Percentiles rank a stretch among this genome's conserved stretches.
Evolutionary conservation across 2,113 vertebrate genomes (phyloP).

Genomic region (Anolis carolinensis): DNA sequence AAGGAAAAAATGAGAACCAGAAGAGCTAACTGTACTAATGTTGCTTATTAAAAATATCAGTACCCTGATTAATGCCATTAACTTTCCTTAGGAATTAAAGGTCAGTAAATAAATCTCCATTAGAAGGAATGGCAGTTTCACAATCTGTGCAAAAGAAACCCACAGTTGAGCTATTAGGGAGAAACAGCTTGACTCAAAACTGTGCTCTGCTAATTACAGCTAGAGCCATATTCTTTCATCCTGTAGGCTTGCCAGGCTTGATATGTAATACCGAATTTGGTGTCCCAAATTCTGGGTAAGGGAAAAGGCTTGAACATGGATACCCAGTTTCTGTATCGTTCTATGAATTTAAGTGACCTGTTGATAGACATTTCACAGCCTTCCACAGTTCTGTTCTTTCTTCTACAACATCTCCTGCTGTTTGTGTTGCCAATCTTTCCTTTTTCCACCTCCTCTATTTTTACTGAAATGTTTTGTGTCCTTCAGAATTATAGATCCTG

Average conservation of each 20-base stretch:
- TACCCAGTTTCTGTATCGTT: neutral
- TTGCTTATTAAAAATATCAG: conserved; percentile 57
- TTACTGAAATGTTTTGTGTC: neutral
- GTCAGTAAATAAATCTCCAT: conserved; percentile 53
- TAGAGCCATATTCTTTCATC: neutral
- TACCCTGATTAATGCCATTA: conserved; percentile 62
- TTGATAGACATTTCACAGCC: no score
- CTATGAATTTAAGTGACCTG: neutral
- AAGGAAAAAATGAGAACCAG: conserved; percentile 46
- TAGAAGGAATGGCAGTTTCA: conserved; percentile 52
- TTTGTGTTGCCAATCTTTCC: neutral
- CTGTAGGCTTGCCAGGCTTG: neutral
- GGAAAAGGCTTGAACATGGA: neutral
- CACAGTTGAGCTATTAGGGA: conserved; percentile 32
- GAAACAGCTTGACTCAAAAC: conserved; percentile 50
- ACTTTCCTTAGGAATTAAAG: conserved; percentile 60
- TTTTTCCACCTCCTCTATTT: neutral
- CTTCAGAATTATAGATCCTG: neutral
- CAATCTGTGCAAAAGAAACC: conserved; percentile 33
- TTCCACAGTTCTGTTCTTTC: neutral
- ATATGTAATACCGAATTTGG: neutral
- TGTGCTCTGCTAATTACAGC: conserved; percentile 28
- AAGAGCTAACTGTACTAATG: conserved; percentile 22
- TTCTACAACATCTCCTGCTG: neutral
- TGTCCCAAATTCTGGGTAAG: neutral